Evolutionary conservation across 1,140 invertebrate species (phyloP).

Genomic region (Hylyphantes graminicola): DNA sequence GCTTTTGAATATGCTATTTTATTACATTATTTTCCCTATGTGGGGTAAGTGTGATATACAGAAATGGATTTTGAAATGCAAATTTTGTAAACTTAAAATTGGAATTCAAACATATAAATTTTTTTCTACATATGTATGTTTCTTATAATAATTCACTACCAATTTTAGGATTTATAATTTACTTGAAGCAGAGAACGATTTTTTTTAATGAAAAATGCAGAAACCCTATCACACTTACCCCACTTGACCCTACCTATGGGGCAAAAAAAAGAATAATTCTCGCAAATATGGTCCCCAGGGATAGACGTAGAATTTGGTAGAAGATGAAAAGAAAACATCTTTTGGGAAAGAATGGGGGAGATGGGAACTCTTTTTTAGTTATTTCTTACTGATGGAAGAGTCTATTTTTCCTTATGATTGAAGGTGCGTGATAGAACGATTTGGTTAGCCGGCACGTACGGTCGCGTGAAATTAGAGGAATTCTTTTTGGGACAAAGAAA

Average conservation of each 20-base stretch:
- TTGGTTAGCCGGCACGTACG: neutral
- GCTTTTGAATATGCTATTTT: no score
- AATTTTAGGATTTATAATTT: no score
- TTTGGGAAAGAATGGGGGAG: neutral
- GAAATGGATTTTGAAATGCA: no score
- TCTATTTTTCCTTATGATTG: neutral
- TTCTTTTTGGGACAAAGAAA: neutral
- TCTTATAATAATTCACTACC: no score
- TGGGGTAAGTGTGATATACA: no score
- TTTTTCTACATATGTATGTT: no score
- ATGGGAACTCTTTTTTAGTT: neutral
- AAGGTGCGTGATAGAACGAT: neutral
- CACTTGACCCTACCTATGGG: constrained; percentile 8
- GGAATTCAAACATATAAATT: no score
- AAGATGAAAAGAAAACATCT: neutral
- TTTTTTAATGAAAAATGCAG: no score
- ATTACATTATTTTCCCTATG: no score
- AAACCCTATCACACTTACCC: no score
- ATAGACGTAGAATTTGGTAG: neutral
- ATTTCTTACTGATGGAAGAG: neutral
- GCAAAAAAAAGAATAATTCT: neutral
- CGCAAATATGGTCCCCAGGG: neutral
- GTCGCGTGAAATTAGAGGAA: neutral
- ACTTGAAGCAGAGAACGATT: no score
- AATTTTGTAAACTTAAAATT: no score